Base-by-base conservation (phyloP, 2,888 invertebrate genomes). In the Coremacera marginata region DNA sequence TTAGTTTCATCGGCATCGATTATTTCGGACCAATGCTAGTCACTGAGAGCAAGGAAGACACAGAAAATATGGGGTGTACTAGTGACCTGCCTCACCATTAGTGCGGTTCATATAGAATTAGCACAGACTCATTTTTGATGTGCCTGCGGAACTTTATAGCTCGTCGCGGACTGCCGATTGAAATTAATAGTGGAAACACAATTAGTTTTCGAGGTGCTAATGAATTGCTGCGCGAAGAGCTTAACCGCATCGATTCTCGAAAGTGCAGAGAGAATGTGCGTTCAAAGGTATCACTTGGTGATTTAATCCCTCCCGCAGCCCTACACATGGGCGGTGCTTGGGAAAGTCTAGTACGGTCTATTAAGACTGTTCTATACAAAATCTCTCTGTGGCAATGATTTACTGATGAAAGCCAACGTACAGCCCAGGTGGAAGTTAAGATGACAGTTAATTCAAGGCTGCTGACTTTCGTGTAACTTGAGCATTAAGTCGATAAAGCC, bases 51-150 rank as follows among this genome's bases (percentile, higher is more conserved):
- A 49, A n/a, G 80, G 60, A 77, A 76, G 16, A 63, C 55, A 2
- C 79, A 81, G 51, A 83, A 82, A n/a, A 67, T 77, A 49, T 82
- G 80, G 81, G 80, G 81, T 2, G 80, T 81, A 9, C 55, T 81
- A 22, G 79, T 82, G 16, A 82, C 82, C 0, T 82, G 81, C 37
- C 73, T 81, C 5, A 83, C 81, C n/a, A 76, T 78, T 9, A 79
- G 78, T 2, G 82, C 80, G 1, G 70, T 81, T 0, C 82, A 82
- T 25, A 52, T 81, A 0, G 74, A 81, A 70, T 16, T 81, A n/a
- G n/a, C n/a, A n/a, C n/a, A n/a, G n/a, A n/a, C n/a, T n/a, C n/a
- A n/a, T n/a, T n/a, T n/a, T n/a, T n/a, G n/a, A n/a, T n/a, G n/a
- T n/a, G n/a, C n/a, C n/a, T n/a, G n/a, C n/a, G n/a, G n/a, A 80